Evolutionary conservation across 2,797 vertebrate species (phyloP), one percentile per base, ranked within the genome.

Genomic region (Tenualosa thibaudeaui): DNA sequence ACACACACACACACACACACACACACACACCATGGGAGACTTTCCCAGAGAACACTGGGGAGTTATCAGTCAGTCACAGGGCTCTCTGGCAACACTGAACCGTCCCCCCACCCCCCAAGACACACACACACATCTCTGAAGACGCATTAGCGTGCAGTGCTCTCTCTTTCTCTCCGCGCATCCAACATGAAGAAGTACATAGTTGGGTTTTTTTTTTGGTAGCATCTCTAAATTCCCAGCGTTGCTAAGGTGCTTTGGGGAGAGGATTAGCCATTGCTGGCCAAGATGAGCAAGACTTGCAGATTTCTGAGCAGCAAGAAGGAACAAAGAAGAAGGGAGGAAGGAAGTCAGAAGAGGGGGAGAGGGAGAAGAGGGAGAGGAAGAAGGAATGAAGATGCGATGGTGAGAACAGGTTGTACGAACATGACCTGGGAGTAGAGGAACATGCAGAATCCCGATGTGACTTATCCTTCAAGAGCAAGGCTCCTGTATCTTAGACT

Each of bases 171-270:
- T 93, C 93, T 93, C 93, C 92, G 89, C 91, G 46, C 90, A 93
- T 91, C 92, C 91, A 92, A 93, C 89, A 92, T 94, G 46, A 46
- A 46, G 93, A 94, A 94, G 93, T 94, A 93, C 92, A 92, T 94
- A 90, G 92, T 93, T 91, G 92, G 82, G 82, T 90, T 92, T 92
- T 86, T 88, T 90, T 92, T 93, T 93, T 94, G 94, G 93, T 93
- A 93, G 93, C 93, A 92, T 94, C 93, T 94, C 91, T 93, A 94
- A 94, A 94, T 95, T 93, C 91, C 92, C 92, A 94, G 94, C 93
- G 93, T 94, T 94, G 93, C 93, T 95, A 95, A 95, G 94, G 93
- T 94, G 94, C 94, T 95, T 95, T 95, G 92, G 92, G 92, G 92
- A 93, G 89, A 90, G 93, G 94, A 95, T 95, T 95, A 95, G 92